Conservation (phyloP, 2,113 vertebrate genomes). For the Daphoenositta chrysoptera region DNA sequence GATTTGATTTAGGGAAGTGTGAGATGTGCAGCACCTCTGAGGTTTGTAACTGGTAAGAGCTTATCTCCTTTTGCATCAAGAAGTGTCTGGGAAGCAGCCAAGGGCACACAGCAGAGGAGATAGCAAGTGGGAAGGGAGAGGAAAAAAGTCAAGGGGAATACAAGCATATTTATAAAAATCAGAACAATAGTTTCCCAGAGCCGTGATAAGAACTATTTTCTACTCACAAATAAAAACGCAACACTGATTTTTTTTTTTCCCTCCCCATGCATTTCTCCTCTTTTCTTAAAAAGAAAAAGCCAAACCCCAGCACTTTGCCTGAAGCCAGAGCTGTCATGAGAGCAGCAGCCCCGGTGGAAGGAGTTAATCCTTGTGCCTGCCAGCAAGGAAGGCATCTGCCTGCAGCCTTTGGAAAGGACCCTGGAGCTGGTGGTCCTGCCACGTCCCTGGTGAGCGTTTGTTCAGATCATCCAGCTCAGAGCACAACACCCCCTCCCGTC, state of each 20-base stretch:
- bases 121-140: slow-evolving; percentile 25
- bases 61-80: slow-evolving; percentile 26
- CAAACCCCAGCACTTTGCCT: not conserved
- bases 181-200: slow-evolving; percentile 50
- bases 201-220: slow-evolving; percentile 52
- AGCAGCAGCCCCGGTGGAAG: not conserved
- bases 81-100: slow-evolving; percentile 51
- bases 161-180: slow-evolving; percentile 48
- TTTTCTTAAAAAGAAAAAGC: not conserved
- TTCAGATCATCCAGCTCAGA: not conserved
- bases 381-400: not conserved
- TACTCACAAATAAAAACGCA: not conserved
- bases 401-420: not conserved
- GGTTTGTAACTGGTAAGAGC: not conserved
- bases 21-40: not conserved
- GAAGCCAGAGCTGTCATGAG: not conserved
- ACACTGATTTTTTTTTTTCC: not conserved
- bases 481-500: not conserved
- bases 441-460: not conserved
- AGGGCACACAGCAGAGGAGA: slow-evolving; percentile 39
- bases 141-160: slow-evolving; percentile 61
- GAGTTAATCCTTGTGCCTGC: not conserved
- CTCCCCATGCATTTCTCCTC: not conserved
- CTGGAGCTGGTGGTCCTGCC: not conserved
- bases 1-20: not conserved